These are phyloP conservation scores for Xiphydria camelus DNA, from an alignment of 2,888 invertebrate genomes.

Conservation along the genomic window DNA sequence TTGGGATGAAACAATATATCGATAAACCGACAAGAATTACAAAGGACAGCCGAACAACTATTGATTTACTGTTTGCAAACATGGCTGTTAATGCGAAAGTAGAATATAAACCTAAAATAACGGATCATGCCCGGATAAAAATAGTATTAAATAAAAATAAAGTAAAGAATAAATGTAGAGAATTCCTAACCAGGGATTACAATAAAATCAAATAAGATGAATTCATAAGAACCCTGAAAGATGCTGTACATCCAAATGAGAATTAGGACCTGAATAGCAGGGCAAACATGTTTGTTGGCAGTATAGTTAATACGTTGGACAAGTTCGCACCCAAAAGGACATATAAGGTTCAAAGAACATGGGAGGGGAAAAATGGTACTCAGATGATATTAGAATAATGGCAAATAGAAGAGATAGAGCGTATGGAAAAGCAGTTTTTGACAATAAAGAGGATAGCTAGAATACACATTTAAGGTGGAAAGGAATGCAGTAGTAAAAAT, in stretches of 20 bases:
- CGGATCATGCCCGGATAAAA: conserved; percentile 5
- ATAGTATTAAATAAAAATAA: background rate
- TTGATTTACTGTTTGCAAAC: no score
- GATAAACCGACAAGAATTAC: conserved; percentile 15
- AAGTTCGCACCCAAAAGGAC: conserved; percentile 5
- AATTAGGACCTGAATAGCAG: background rate
- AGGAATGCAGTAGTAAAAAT: no score
- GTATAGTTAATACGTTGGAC: conserved; percentile 8
- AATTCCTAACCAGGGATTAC: background rate
- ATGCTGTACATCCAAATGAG: background rate
- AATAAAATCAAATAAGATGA: background rate
- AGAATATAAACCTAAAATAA: no score
- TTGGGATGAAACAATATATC: conserved; percentile 19
- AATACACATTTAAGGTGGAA: no score
- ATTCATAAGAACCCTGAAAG: background rate
- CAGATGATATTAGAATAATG: no score
- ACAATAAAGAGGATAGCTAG: no score
- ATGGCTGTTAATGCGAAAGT: no score
- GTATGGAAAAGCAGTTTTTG: no score
- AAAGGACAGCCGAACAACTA: conserved; percentile 13
- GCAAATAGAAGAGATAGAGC: no score
- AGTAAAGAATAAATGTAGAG: background rate
- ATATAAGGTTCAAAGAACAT: no score
- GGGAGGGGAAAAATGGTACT: no score
- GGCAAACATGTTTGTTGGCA: conserved; percentile 7